Percentiles rank a stretch among this genome's conserved stretches.
These are phyloP conservation scores for Rhea pennata DNA, from an alignment of 2,113 vertebrate genomes.

Conservation along the genomic window DNA sequence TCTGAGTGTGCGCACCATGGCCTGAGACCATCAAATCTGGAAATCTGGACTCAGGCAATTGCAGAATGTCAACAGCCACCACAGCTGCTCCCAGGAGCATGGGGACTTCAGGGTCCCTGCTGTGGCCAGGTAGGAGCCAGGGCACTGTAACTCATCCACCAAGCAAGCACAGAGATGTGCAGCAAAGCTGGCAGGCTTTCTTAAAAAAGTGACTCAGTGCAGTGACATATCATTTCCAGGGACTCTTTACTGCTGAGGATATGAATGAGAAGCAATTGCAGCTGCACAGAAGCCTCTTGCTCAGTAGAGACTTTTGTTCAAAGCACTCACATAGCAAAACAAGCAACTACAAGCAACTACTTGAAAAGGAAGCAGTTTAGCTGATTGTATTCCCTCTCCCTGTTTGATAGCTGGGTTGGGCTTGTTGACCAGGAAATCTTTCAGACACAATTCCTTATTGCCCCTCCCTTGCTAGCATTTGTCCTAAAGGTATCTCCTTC, in stretches of 20 bases:
- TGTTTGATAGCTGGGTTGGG: not conserved
- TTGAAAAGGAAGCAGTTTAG: slow-evolving; percentile 40
- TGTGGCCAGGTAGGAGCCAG: not conserved
- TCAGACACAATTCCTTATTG: not conserved
- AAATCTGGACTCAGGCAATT: not conserved
- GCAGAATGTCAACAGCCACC: not conserved
- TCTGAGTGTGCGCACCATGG: not conserved
- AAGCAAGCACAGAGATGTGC: not conserved
- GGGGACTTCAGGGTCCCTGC: not conserved
- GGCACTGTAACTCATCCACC: not conserved
- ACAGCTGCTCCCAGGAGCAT: not conserved
- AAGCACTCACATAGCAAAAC: not conserved
- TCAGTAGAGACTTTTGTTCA: slow-evolving; percentile 20
- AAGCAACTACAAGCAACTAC: slow-evolving; percentile 3
- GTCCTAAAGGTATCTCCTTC: not conserved
- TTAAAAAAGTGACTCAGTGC: not conserved
- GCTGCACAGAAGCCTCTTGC: not conserved
- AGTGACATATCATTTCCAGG: not conserved
- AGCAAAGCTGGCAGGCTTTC: not conserved
- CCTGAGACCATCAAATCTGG: not conserved
- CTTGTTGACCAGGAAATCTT: not conserved
- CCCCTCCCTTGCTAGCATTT: not conserved
- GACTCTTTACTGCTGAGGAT: not conserved
- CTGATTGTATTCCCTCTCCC: not conserved
- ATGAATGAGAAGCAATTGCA: not conserved